Percentiles rank a stretch among this genome's conserved stretches.
phyloP scores from a whole-genome alignment of 2,113 vertebrate species.

The Elanoides forficatus region DNA sequence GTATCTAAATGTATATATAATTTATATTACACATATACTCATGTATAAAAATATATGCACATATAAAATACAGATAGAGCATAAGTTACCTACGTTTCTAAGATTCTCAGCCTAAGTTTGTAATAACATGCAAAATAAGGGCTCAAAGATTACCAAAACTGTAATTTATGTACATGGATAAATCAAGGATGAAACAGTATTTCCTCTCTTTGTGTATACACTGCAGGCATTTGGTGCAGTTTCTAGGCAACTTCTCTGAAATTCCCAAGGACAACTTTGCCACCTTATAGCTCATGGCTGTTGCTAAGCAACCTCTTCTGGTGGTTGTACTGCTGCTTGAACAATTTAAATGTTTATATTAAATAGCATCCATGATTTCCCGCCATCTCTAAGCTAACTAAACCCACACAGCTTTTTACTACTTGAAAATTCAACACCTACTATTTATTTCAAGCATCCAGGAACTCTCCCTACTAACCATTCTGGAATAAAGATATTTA shows the following conservation, averaged over 20 bases:
- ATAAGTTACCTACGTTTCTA: neutral
- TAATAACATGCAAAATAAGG: neutral
- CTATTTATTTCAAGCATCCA: neutral
- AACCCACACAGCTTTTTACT: neutral
- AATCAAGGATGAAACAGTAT: neutral
- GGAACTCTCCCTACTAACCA: neutral
- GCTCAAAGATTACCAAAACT: neutral
- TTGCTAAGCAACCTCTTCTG: slow-evolving; percentile 47
- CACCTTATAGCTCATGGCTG: neutral
- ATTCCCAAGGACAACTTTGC: slow-evolving; percentile 58
- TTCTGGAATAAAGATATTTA: neutral
- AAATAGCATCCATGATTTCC: neutral
- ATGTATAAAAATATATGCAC: neutral
- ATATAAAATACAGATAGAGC: neutral
- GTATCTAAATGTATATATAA: neutral
- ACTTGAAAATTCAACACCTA: neutral
- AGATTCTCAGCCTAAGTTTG: neutral
- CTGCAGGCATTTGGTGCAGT: slow-evolving; percentile 42
- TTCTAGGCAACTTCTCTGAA: slow-evolving; percentile 58
- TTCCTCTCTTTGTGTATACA: neutral
- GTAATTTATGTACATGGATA: neutral
- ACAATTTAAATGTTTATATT: neutral
- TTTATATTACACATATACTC: neutral
- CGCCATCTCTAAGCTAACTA: neutral
- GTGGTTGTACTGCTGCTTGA: neutral